Percentiles rank a stretch among this genome's conserved stretches.
These are phyloP conservation scores for Ypsolopha sequella DNA, from an alignment of 2,888 invertebrate species.

Conservation along the genomic window DNA sequence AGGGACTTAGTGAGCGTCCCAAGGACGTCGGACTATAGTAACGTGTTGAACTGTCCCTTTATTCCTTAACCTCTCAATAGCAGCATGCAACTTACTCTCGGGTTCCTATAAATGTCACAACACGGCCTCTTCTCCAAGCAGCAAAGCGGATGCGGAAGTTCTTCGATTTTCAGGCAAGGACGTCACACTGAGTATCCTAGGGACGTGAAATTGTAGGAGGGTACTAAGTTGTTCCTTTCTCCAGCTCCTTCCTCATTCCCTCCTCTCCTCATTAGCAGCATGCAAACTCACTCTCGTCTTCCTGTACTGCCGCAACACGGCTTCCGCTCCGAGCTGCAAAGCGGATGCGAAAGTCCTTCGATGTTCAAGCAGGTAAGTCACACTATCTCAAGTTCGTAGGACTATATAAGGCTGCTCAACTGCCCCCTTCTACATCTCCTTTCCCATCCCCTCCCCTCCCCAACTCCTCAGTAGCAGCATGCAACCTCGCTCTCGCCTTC, in stretches of 20 bases:
- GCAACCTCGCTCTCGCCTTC: constrained; percentile 36
- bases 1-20: constrained; percentile 7
- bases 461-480: constrained; percentile 33
- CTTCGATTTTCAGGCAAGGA: not conserved
- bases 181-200: not conserved
- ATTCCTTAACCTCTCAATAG: too few species aligned
- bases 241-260: not conserved
- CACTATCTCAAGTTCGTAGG: not conserved
- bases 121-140: too few species aligned
- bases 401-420: not conserved
- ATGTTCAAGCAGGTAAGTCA: not conserved
- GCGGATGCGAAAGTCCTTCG: not conserved
- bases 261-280: constrained; percentile 30
- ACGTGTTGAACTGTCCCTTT: constrained; percentile 20
- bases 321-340: constrained; percentile 15
- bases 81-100: too few species aligned
- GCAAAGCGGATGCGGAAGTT: not conserved
- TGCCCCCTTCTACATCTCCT: not conserved
- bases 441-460: constrained; percentile 6
- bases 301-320: constrained; percentile 36
- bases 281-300: constrained; percentile 37
- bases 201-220: too few species aligned
- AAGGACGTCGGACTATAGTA: constrained; percentile 24
- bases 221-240: not conserved
- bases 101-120: too few species aligned